Evolutionary conservation across 1,140 invertebrate genomes (phyloP), one percentile per base, ranked within the genome.

Genomic region (Formica selysi): DNA sequence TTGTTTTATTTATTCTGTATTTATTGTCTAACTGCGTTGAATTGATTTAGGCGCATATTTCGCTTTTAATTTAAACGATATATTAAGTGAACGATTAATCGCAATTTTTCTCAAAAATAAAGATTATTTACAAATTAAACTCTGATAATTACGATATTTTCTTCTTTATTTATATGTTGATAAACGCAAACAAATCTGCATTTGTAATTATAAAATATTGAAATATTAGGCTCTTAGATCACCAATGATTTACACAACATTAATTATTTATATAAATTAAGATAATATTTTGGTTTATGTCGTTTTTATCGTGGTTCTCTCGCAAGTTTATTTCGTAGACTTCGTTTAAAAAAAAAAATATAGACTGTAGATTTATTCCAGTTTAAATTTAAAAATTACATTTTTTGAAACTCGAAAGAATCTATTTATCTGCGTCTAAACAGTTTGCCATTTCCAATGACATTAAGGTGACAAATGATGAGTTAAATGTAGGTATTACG

Each of bases 401-500:
- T 38, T 57, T 38, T 57, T 32, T 71, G 3, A 11, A n/a, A 13
- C 10, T 0, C 5, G 3, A 3, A 22, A 44, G 36, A 32, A n/a
- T 0, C 19, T 16, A 11, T 36, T 59, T 38, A 26, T 64, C 44
- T 48, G 10, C 11, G 26, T 16, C 7, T 19, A 41, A 16, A 8
- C 2, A 6, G 26, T 61, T 44, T 4, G 16, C 6, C 2, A 59
- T 73, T 19, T 32, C 3, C 36, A 22, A 44, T 76, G 5, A 22
- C 4, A 5, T n/a, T 22, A 38, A 73, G n/a, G 48, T 29, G 5
- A 44, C 22, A 80, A 89, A 86, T 48, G 19, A 87, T 29, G 22
- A 87, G 70, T 81, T 86, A 89, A 86, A 89, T 86, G 51, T 83
- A 29, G 73, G 51, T 38, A 86, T 89, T 86, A 86, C 73, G 59